Base-by-base conservation (phyloP, 2,113 vertebrate species). In the Thamnaconus septentrionalis region DNA sequence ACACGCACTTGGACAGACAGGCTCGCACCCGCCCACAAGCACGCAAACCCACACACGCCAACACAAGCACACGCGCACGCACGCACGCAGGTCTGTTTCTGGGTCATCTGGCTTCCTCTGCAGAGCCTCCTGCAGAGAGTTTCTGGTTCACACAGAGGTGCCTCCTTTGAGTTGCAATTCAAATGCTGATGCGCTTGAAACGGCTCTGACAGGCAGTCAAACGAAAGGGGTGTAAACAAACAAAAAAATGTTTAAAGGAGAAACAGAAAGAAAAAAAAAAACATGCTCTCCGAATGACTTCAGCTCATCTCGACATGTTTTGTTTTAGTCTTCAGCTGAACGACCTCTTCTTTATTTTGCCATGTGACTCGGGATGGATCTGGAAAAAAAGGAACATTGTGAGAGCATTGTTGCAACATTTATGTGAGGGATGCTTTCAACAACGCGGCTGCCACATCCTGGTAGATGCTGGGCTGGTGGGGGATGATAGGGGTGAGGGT, bases 101-200 rank as follows among this genome's bases (percentile, higher is more conserved):
- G 68, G 75, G 82, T 85, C 75, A 61, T 50, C 45, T 57, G 69
- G 55, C 59, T 73, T 64, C 71, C 74, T 77, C 61, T 53, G 70
- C 50, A 48, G 69, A 81, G 76, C 71, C 71, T 84, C 80, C 84
- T 73, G 62, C 78, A 60, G 74, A 60, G 73, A 68, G 72, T 69
- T 80, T 78, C 56, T 69, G 80, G 83, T 87, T 87, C 82, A 89
- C 63, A 59, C 74, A 64, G 71, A 85, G 76, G 66, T 80, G 64
- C 75, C 76, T 52, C 56, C 60, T 83, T 79, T 69, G 79, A 83
- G 76, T 45, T 5, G 50, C 71, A 71, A 78, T 72, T 4, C 70
- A 76, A 73, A 84, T 76, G 78, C 79, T 69, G 75, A 69, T 54
- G 64, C 82, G 76, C 59, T 73, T 80, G 63, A 87, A 82, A 78